Base-by-base conservation (phyloP, 2,113 vertebrate genomes). In the Phycodurus eques region DNA sequence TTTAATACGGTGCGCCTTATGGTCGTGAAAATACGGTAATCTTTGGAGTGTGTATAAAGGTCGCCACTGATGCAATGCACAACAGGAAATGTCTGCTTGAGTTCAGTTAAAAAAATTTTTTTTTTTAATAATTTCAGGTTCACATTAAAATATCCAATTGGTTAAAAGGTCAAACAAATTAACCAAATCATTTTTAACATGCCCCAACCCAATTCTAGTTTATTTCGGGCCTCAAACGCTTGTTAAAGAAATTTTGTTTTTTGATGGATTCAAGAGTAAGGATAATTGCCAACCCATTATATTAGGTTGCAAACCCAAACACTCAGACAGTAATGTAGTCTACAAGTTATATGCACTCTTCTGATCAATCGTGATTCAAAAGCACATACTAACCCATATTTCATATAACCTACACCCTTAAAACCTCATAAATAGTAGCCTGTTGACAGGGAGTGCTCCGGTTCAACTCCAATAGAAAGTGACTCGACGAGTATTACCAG, bases 401-500 rank as follows among this genome's bases (percentile, higher is more conserved):
- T 35, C 27, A 60, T 33, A 8, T 2, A 60, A 14, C 59, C 59
- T 35, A 8, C n/a, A 57, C 10, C 39, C 39, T 43, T n/a, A 20
- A 63, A 44, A 44, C 20, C 5, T 65, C 27, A 70, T 56, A 67
- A 43, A 73, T 11, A 72, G 66, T 67, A 71, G 4, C 44, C 47
- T 71, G 68, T 47, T 81, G 70, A 72, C 65, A 76, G 47, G 78
- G 69, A 72, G 78, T 70, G 77, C 59, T 75, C 47, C n/a, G 3
- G 71, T 68, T 64, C 59, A 78, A 54, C 68, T 51, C 27, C 22
- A 43, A 72, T 20, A 72, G 72, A 83, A 82, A 80, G 88, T 74
- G 72, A 81, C 73, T 10, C 2, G 70, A 90, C 90, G 0, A 62
- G 89, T 89, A 70, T 59, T 75, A 85, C 81, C 77, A 73, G 85